These are phyloP conservation scores for Muschampia plurimacula DNA, from an alignment of 2,888 invertebrate genomes.

Conservation along the genomic window DNA sequence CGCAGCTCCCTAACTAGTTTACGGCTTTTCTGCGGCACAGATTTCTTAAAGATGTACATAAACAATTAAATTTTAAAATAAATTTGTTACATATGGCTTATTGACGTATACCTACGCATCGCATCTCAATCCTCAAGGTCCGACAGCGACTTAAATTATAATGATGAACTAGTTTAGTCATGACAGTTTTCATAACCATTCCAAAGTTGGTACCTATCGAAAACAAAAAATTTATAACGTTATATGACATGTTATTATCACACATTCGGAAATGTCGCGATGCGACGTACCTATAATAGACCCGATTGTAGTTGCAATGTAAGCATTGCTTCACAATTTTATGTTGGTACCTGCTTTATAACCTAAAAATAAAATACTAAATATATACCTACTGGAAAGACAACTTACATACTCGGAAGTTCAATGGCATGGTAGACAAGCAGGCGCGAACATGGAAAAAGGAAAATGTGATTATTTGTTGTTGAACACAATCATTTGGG, in stretches of 20 bases:
- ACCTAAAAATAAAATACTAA: too few species aligned
- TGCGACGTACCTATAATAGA: too few species aligned
- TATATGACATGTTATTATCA: neutral
- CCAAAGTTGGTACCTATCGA: neutral
- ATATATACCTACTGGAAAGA: too few species aligned
- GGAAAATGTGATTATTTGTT: too few species aligned
- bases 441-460: too few species aligned
- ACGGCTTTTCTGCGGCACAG: neutral
- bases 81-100: constrained; percentile 3
- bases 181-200: neutral
- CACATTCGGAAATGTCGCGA: neutral
- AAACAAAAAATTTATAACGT: neutral
- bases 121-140: neutral
- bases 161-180: neutral
- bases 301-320: too few species aligned
- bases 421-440: too few species aligned
- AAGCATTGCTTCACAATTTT: too few species aligned
- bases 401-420: too few species aligned
- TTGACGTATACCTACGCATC: constrained; percentile 14
- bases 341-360: too few species aligned
- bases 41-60: too few species aligned
- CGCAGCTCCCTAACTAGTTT: constrained; percentile 39
- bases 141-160: neutral
- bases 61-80: constrained; percentile 4
- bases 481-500: too few species aligned